Conservation (phyloP, 1,140 invertebrate species). For the Danaus melanippus region DNA sequence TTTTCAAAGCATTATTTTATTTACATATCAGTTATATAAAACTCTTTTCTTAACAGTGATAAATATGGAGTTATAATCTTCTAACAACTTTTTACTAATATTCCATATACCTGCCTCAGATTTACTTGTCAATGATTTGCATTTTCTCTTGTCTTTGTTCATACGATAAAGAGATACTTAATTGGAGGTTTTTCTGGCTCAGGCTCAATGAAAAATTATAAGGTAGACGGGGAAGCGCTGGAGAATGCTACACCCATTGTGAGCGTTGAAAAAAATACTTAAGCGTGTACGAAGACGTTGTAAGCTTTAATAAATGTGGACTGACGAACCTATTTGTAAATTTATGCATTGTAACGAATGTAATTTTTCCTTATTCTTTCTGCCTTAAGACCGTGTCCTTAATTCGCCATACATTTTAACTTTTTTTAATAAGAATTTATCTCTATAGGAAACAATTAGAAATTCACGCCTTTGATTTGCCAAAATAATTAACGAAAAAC, state of each 20-base stretch:
- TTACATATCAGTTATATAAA: no score
- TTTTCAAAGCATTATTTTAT: no score
- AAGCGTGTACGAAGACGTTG: constrained; percentile 31
- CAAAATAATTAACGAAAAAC: no score
- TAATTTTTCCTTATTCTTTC: no score
- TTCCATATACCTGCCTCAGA: neutral
- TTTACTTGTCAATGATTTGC: neutral
- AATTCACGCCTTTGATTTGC: no score
- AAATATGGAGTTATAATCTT: no score
- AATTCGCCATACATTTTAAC: no score
- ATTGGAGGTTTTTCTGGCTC: constrained; percentile 65
- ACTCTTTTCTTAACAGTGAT: no score
- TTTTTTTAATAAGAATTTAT: no score
- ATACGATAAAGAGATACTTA: constrained; percentile 69
- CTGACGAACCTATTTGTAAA: constrained; percentile 27
- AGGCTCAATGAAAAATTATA: constrained; percentile 70
- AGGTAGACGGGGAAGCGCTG: constrained; percentile 62
- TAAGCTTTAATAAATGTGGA: constrained; percentile 40
- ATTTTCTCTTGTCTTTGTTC: constrained; percentile 57
- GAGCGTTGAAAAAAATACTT: constrained; percentile 45
- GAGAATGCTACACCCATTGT: constrained; percentile 56
- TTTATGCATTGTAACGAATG: neutral
- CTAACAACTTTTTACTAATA: no score
- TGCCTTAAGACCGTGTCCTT: no score
- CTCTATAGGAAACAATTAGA: no score